Evolutionary conservation across 1,140 invertebrate species (phyloP), one percentile per base, ranked within the genome.

Genomic region (Drusus annulatus): DNA sequence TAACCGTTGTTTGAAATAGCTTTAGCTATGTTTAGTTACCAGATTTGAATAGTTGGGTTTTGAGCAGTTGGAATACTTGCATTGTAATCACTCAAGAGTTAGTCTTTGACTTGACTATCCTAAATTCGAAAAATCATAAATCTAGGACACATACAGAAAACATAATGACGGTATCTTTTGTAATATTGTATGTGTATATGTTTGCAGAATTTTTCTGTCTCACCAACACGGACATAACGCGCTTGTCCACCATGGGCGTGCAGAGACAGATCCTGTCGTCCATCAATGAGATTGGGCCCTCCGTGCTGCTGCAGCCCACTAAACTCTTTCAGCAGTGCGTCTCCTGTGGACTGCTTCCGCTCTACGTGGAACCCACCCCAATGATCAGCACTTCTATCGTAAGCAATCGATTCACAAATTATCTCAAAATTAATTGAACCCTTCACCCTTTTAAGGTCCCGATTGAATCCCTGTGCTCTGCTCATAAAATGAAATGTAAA

Each of bases 211-310:
- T 88, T 81, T 82, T 85, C 0, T 86, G 88, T 81, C 85, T 95
- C 63, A 91, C 87, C 77, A 85, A 91, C 79, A 86, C 84, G 63
- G 86, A 90, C 76, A 81, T 92, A 4, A 86, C 86, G 0, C 85
- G 89, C 50, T 89, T 93, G 79, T 85, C 90, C 21, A 92, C 93
- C 56, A 87, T 91, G 1, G 94, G 94, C 0, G 87, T 93, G 1
- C 95, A 96, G 85, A 89, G 91, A 10, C 90, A 93, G 75, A 87
- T 95, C 1, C 86, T 97, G 0, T 87, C 90, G 25, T 88, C 92
- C 19, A 89, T 98, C 17, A 89, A 91, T 58, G 86, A 87, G 8
- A 86, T 90, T 2, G 94, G 93, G 1, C 92, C 94, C 0, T 88
- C 91, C 0, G 88, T 92, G 60, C 86, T 97, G 10, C 86, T 95